Evolutionary conservation across 2,113 vertebrate genomes (phyloP).

Genomic region (Glaucidium brasilianum): DNA sequence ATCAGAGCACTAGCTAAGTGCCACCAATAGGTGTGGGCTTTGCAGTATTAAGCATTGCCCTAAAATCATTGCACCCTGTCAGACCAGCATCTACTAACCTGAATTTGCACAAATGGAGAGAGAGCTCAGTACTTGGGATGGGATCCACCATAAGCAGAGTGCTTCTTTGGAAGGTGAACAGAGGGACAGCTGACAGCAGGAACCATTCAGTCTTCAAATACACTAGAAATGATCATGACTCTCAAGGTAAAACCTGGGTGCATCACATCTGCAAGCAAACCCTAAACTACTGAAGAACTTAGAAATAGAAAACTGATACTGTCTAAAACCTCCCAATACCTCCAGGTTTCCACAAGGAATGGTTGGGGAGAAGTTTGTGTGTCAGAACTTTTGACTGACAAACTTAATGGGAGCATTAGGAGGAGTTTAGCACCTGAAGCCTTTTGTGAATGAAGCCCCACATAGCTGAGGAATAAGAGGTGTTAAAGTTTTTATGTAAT

Average conservation of each 20-base stretch:
- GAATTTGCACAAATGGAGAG: not conserved
- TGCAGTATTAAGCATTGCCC: not conserved
- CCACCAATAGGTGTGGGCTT: not conserved
- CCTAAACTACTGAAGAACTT: not conserved
- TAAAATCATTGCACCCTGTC: not conserved
- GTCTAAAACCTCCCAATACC: not conserved
- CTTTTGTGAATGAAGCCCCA: not conserved
- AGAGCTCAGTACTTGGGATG: not conserved
- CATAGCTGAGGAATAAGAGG: rapidly evolving
- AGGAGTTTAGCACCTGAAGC: not conserved
- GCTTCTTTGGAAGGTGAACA: not conserved
- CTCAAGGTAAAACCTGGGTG: not conserved
- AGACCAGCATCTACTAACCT: not conserved
- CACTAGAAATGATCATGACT: not conserved
- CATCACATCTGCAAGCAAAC: not conserved
- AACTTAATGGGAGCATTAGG: not conserved
- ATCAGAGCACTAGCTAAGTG: not conserved
- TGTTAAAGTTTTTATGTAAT: not conserved
- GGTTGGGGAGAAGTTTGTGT: not conserved
- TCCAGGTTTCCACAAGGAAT: not conserved
- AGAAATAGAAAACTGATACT: not conserved
- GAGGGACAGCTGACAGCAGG: not conserved
- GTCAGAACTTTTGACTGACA: not conserved
- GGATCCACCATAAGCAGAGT: not conserved
- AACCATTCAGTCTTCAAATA: not conserved